Base-by-base conservation (phyloP, 2,797 vertebrate genomes). In the Typhlichthys subterraneus region DNA sequence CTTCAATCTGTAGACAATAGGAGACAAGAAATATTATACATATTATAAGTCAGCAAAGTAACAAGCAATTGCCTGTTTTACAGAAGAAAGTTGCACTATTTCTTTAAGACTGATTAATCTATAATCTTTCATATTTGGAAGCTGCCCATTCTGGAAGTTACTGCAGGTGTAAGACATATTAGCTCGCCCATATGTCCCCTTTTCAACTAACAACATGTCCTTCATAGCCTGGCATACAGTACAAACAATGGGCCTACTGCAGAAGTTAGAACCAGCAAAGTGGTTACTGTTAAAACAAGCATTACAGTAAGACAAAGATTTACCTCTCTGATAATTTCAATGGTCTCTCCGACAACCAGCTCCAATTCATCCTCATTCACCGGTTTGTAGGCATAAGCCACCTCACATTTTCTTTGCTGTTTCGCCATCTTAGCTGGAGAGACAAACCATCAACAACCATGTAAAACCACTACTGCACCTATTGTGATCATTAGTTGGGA, bases 321-420 rank as follows among this genome's bases (percentile, higher is more conserved):
- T 70, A 96, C 94, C 94, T 96, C 93, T 77, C 65, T 91, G 69
- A 96, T 45, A 64, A 95, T 82, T 73, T 94, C 94, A 52, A 95
- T 45, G 13, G 65, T 85, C 12, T 94, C 95, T 6, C 95, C 95
- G 10, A 82, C 68, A 38, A 69, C 77, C 77, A 95, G 86, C 50
- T 80, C 69, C 73, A 93, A 81, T 73, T 96, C 95, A 10, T 96
- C 96, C 0, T 83, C 61, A 57, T 94, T 93, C 38, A 68, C 0
- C 0, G 89, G 76, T 13, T 0, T 67, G 81, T 95, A 97, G 42
- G 80, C 48, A 60, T 81, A 96, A 7, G 75, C 53, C 29, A 93
- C 95, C 75, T 92, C 93, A 52, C 95, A 97, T 87, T 85, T 94
- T 75, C 91, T 92, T 10, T 61, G 73, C 42, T 71, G 85, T 51